Evolutionary conservation across 2,113 vertebrate species (phyloP).

Genomic region (Oryzias woworae): DNA sequence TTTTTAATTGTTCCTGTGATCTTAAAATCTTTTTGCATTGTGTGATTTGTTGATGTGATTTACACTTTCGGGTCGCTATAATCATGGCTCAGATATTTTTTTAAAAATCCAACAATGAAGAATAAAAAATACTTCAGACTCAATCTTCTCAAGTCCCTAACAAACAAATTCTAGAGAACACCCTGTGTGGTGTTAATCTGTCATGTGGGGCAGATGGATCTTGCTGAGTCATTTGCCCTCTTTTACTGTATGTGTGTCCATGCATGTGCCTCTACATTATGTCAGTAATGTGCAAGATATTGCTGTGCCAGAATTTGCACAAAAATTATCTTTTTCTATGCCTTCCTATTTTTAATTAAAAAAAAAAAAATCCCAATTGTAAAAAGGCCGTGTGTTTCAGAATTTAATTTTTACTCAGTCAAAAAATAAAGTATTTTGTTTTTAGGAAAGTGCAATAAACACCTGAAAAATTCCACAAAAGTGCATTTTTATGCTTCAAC

Average conservation of each 20-base stretch:
- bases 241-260: not conserved
- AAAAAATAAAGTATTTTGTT: too few species aligned
- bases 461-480: too few species aligned
- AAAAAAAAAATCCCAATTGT: not conserved
- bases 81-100: too few species aligned
- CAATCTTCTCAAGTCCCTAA: not conserved
- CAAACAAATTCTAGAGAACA: constrained; percentile 12
- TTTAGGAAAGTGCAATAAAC: too few species aligned
- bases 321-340: not conserved
- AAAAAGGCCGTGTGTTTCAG: not conserved
- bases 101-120: not conserved
- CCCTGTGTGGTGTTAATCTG: constrained; percentile 30
- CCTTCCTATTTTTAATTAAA: not conserved
- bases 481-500: not conserved
- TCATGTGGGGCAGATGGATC: constrained; percentile 47
- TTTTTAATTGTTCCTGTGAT: too few species aligned
- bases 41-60: too few species aligned
- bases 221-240: constrained; percentile 32
- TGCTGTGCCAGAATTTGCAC: not conserved
- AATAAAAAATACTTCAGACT: not conserved
- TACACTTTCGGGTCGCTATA: too few species aligned
- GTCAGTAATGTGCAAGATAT: not conserved
- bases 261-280: not conserved
- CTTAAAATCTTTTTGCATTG: too few species aligned
- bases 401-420: not conserved